Conservation (phyloP, 2,797 vertebrate species). For the Spinus olivaceus region DNA sequence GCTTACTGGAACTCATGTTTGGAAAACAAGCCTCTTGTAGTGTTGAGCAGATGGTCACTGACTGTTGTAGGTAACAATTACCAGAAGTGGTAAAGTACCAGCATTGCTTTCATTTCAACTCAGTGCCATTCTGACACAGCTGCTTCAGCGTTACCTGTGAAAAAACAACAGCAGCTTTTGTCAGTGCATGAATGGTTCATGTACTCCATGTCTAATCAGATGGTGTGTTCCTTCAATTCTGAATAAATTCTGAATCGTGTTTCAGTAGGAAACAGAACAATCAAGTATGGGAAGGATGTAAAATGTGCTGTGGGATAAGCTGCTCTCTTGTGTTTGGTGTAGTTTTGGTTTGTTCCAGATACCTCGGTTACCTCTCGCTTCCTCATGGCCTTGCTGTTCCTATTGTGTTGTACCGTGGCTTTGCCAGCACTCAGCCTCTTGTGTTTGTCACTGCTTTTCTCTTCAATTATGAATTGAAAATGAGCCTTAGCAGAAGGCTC, state of each 20-base stretch:
- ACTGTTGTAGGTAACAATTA: background rate
- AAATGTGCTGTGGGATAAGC: background rate
- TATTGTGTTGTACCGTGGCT: background rate
- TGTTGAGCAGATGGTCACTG: background rate
- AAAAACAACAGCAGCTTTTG: background rate
- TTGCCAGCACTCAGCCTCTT: background rate
- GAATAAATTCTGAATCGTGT: background rate
- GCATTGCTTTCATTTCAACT: background rate
- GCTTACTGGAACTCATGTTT: conserved; percentile 5
- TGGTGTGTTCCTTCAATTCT: background rate
- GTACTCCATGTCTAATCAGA: background rate
- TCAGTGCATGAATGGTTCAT: background rate
- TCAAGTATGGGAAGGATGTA: background rate
- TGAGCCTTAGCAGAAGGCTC: background rate
- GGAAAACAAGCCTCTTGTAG: background rate
- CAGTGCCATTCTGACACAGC: background rate
- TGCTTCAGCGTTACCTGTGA: background rate
- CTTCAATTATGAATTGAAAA: background rate
- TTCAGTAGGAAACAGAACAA: background rate
- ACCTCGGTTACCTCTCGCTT: background rate
- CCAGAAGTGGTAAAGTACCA: background rate
- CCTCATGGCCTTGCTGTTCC: background rate
- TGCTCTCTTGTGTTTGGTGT: background rate
- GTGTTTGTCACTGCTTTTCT: background rate
- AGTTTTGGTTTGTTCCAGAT: background rate